Conservation (phyloP, 2,888 invertebrate species). For the Adela reaumurella region DNA sequence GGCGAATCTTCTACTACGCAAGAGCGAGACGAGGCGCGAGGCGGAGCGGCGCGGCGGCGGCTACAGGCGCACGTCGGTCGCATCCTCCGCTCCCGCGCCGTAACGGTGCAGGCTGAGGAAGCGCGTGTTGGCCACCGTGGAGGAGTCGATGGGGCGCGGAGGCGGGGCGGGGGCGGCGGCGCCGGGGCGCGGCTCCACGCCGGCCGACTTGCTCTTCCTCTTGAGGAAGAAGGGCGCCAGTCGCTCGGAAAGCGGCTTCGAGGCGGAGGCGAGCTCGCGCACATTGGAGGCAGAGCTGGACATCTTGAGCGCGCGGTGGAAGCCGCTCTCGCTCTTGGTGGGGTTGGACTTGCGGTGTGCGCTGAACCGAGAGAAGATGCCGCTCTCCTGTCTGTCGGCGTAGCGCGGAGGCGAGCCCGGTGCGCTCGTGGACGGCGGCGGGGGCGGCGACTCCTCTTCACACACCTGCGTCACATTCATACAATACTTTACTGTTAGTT, state of each 20-base stretch:
- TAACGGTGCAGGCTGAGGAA: conserved; percentile 45
- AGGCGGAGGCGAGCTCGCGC: conserved; percentile 30
- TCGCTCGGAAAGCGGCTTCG: conserved; percentile 38
- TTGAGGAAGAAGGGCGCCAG: conserved; percentile 48
- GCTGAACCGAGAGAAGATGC: conserved; percentile 37
- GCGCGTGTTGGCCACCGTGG: conserved; percentile 40
- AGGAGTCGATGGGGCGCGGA: conserved; percentile 35
- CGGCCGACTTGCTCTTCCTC: conserved; percentile 35
- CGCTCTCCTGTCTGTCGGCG: conserved; percentile 20
- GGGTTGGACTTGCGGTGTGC: conserved; percentile 47
- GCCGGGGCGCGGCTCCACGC: conserved; percentile 33
- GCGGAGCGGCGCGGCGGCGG: conserved; percentile 10
- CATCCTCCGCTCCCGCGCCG: conserved; percentile 30
- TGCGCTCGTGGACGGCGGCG: conserved; percentile 7
- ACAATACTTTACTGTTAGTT: too few species aligned
- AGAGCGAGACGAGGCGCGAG: background rate
- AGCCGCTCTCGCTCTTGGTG: conserved; percentile 28
- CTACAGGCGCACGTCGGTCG: too few species aligned
- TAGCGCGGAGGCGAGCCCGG: background rate
- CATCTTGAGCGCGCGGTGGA: conserved; percentile 32
- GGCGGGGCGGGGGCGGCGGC: conserved; percentile 36
- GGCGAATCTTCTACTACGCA: too few species aligned
- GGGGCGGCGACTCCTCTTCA: conserved; percentile 27
- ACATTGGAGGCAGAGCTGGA: conserved; percentile 47
- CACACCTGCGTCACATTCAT: conserved; percentile 43